These are phyloP conservation scores for Hylomyscus alleni DNA, from an alignment of 2,797 vertebrate species.

Conservation along the genomic window DNA sequence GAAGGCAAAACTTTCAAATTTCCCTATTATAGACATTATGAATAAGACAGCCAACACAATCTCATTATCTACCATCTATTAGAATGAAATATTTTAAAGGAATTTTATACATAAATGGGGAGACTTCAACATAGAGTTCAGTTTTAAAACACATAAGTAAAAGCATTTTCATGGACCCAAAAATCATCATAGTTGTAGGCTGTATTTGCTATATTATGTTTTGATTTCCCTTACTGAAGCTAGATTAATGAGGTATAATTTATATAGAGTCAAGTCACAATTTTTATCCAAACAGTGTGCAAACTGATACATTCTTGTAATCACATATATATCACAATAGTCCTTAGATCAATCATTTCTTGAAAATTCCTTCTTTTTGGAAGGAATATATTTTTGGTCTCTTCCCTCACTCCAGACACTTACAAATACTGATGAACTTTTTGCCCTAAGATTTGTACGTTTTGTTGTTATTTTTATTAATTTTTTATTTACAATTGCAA, in stretches of 20 bases:
- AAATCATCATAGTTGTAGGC: constrained; percentile 15
- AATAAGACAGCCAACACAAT: background rate
- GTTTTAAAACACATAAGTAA: constrained; percentile 34
- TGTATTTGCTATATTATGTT: constrained; percentile 6
- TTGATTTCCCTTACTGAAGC: constrained; percentile 23
- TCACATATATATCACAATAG: background rate
- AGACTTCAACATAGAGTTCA: background rate
- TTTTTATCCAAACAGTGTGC: background rate
- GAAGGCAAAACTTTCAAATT: constrained; percentile 37
- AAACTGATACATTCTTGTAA: background rate
- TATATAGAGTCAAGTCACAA: constrained; percentile 22
- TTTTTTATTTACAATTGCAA: too few species aligned
- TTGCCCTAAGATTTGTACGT: background rate
- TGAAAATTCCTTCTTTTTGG: constrained; percentile 12
- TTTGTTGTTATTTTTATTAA: too few species aligned
- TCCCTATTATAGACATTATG: constrained; percentile 1
- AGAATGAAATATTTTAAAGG: constrained; percentile 25
- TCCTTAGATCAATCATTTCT: constrained; percentile 3
- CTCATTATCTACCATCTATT: background rate
- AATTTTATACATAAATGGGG: background rate
- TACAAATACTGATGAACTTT: background rate
- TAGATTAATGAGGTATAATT: constrained; percentile 8
- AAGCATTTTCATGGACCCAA: constrained; percentile 38
- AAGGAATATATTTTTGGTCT: background rate
- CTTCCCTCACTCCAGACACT: background rate